Evolutionary conservation across 2,888 invertebrate genomes (phyloP), one percentile per base, ranked within the genome.

Genomic region (Laothoe populi): DNA sequence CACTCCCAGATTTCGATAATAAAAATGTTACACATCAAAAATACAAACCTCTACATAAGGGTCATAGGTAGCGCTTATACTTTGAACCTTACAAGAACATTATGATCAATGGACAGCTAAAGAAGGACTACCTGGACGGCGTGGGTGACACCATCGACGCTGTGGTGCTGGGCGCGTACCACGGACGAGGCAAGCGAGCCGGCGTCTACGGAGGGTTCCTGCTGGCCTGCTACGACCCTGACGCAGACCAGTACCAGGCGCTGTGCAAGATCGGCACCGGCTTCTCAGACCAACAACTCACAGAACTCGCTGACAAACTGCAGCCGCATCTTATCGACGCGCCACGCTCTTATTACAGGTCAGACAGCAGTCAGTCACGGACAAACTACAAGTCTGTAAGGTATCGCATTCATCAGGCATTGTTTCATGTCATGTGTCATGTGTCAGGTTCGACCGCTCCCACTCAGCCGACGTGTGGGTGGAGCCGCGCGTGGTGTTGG

Each of bases 41-140:
- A n/a, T n/a, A n/a, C n/a, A n/a, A n/a, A n/a, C n/a, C n/a, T n/a
- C n/a, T n/a, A n/a, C n/a, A n/a, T n/a, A n/a, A n/a, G n/a, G n/a
- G n/a, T n/a, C n/a, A n/a, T n/a, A n/a, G n/a, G n/a, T n/a, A n/a
- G n/a, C n/a, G n/a, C n/a, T n/a, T n/a, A n/a, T n/a, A n/a, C n/a
- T n/a, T n/a, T n/a, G n/a, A n/a, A n/a, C n/a, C n/a, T n/a, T n/a
- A n/a, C n/a, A n/a, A n/a, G n/a, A n/a, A n/a, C n/a, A n/a, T n/a
- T n/a, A n/a, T n/a, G n/a, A n/a, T n/a, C n/a, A n/a, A n/a, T n/a
- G n/a, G n/a, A n/a, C 81, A 93, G 91, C 87, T 99, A 62, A 99
- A 99, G 87, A 99, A 99, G 82, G 99, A 99, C 93, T 99, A 99
- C 90, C 91, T 99, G 69, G 98, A 99, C 31, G 98, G 98, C 42